phyloP scores from a whole-genome alignment of 2,113 vertebrate genomes.

The Tor tambroides region DNA sequence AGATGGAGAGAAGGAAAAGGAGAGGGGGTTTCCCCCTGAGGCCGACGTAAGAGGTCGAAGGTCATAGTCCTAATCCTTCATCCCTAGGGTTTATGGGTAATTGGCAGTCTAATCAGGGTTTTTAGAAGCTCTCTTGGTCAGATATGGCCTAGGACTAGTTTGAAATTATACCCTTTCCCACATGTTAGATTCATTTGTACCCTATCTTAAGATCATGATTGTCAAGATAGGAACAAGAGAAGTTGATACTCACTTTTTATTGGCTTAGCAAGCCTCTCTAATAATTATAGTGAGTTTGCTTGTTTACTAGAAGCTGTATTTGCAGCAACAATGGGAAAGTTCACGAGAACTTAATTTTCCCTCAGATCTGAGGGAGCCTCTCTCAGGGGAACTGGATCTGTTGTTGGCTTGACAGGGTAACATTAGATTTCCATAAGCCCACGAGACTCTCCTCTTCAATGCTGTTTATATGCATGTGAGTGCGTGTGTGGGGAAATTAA shows the following conservation, averaged over 20 bases:
- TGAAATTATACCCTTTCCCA: slow-evolving; percentile 24
- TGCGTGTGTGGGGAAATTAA: slow-evolving; percentile 23
- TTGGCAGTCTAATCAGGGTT: slow-evolving; percentile 79
- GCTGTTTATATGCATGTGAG: neutral
- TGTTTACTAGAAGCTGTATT: neutral
- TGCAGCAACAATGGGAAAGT: neutral
- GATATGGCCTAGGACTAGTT: slow-evolving; percentile 37
- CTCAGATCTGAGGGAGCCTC: neutral
- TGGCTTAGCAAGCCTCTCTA: neutral
- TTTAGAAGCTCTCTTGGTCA: slow-evolving; percentile 53
- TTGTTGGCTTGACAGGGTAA: slow-evolving; percentile 60
- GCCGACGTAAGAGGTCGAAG: slow-evolving; percentile 71
- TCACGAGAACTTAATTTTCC: neutral
- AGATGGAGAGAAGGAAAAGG: slow-evolving; percentile 25
- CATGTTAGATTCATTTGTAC: slow-evolving; percentile 10
- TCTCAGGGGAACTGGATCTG: slow-evolving; percentile 40
- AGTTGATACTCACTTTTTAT: neutral
- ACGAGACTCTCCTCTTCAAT: slow-evolving; percentile 56
- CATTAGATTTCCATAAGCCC: slow-evolving; percentile 58
- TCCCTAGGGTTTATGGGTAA: slow-evolving; percentile 75
- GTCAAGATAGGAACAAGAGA: neutral
- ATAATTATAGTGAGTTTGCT: neutral
- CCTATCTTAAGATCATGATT: neutral
- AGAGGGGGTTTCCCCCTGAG: slow-evolving; percentile 63
- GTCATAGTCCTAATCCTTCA: slow-evolving; percentile 75